Percentiles rank a stretch among this genome's conserved stretches.
Conservation (phyloP, 2,113 vertebrate genomes). For the Sorex fumeus region DNA sequence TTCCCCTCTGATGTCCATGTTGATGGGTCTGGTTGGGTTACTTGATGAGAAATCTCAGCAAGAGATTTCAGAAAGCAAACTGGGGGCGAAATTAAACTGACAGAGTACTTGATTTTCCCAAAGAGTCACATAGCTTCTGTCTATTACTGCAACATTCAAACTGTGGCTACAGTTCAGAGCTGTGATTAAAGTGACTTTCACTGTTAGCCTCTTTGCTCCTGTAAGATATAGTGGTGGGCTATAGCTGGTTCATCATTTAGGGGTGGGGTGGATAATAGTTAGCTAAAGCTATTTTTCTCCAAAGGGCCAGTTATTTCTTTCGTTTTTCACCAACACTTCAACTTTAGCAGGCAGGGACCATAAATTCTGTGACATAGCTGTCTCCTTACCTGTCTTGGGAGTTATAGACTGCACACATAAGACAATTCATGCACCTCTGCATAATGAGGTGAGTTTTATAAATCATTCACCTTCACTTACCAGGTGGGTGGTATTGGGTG, state of each 20-base stretch:
- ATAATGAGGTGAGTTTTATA: constrained; percentile 90
- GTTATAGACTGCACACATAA: constrained; percentile 89
- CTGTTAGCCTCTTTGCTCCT: constrained; percentile 73
- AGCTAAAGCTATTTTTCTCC: constrained; percentile 81
- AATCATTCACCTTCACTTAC: constrained; percentile 90
- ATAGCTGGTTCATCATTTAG: constrained; percentile 71
- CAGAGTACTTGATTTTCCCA: constrained; percentile 60
- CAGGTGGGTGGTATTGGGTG: constrained; percentile 88
- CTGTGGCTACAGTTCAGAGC: constrained; percentile 59
- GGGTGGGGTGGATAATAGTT: constrained; percentile 39
- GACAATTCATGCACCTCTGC: constrained; percentile 89
- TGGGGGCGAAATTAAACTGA: constrained; percentile 72
- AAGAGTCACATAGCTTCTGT: constrained; percentile 74
- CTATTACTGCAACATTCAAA: constrained; percentile 63
- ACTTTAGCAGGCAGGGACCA: constrained; percentile 77
- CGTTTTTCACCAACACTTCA: constrained; percentile 84
- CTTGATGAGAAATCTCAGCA: constrained; percentile 73
- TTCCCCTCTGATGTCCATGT: constrained; percentile 43
- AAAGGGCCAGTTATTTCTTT: constrained; percentile 81
- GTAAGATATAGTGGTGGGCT: constrained; percentile 64
- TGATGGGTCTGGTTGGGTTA: constrained; percentile 35
- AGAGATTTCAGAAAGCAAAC: constrained; percentile 63
- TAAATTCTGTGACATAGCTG: constrained; percentile 88
- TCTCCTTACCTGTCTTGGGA: constrained; percentile 88
- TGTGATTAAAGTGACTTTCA: constrained; percentile 84